A percentile compares a stretch with the other conserved stretches of the same genome.
These are phyloP conservation scores for Orientallactaga bullata DNA, from an alignment of 2,113 vertebrate genomes.

Conservation along the genomic window DNA sequence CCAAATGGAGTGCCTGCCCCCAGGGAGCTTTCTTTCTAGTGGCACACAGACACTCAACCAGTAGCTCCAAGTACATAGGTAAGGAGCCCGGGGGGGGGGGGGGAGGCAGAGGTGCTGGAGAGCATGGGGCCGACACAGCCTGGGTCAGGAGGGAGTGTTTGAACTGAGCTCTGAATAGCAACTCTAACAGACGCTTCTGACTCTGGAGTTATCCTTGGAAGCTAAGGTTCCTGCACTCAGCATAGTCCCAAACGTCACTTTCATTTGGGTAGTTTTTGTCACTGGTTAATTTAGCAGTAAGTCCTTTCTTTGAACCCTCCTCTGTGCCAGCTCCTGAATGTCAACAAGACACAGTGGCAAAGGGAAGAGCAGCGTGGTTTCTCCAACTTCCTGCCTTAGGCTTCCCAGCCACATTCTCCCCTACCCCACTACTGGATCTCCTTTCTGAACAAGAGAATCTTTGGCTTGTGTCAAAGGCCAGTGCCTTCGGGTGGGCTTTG, in stretches of 20 bases:
- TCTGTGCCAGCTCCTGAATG: background rate
- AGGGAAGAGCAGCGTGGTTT: background rate
- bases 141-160: background rate
- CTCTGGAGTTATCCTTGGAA: background rate
- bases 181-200: background rate
- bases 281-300: background rate
- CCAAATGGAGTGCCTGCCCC: background rate
- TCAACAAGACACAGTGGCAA: rapidly evolving
- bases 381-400: rapidly evolving
- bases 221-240: background rate
- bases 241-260: background rate
- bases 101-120: background rate
- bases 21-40: rapidly evolving
- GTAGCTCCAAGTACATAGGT: background rate
- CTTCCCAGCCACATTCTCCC: background rate
- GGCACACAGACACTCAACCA: background rate
- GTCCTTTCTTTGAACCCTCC: background rate
- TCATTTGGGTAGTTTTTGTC: background rate
- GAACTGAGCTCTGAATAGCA: no score
- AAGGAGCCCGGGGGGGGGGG: rapidly evolving
- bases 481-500: rapidly evolving
- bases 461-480: rapidly evolving
- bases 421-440: rapidly evolving
- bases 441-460: background rate
- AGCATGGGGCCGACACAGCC: background rate